Evolutionary conservation across 2,888 invertebrate genomes (phyloP), one percentile per base, ranked within the genome.

Genomic region (Eumacrocentrus americanus): DNA sequence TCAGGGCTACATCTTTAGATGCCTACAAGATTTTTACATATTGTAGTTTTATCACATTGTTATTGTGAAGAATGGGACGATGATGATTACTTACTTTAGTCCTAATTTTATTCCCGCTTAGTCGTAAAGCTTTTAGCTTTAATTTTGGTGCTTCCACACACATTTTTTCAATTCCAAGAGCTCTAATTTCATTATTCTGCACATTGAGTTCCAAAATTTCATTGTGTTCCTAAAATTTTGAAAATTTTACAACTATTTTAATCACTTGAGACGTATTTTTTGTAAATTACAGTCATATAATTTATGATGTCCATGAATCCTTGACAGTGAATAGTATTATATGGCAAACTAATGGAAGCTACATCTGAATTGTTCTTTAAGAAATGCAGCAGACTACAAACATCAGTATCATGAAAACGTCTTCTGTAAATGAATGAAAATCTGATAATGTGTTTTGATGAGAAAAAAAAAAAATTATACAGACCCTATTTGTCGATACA

Each of bases 41-140:
- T n/a, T n/a, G n/a, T n/a, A n/a, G n/a, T n/a, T n/a, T n/a, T n/a
- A n/a, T n/a, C n/a, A n/a, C n/a, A n/a, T n/a, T n/a, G n/a, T n/a
- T n/a, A n/a, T n/a, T n/a, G n/a, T n/a, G 9, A 14, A 35, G 20
- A 38, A 20, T 23, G 1, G 12, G 1, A 40, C 20, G 23, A 16
- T 23, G 12, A 11, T 20, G 6, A 34, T 16, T 23, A 35, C 35
- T 55, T 71, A 83, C 83, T 68, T 82, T 78, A 0, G 79, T 77
- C 0, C 87, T 86, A 22, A 88, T 77, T 71, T 85, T 82, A 68
- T 88, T 88, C 0, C 88, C 87, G 65, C 84, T 86, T 1, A 89
- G 58, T 67, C 85, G 76, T 1, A 88, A 72, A 60, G 82, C 83
- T 68, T 81, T 82, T 0, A 89, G 68, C 18, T 80, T 82, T 0